Evolutionary conservation across 2,113 vertebrate species (phyloP), one percentile per base, ranked within the genome.

Genomic region (Struthidea cinerea): DNA sequence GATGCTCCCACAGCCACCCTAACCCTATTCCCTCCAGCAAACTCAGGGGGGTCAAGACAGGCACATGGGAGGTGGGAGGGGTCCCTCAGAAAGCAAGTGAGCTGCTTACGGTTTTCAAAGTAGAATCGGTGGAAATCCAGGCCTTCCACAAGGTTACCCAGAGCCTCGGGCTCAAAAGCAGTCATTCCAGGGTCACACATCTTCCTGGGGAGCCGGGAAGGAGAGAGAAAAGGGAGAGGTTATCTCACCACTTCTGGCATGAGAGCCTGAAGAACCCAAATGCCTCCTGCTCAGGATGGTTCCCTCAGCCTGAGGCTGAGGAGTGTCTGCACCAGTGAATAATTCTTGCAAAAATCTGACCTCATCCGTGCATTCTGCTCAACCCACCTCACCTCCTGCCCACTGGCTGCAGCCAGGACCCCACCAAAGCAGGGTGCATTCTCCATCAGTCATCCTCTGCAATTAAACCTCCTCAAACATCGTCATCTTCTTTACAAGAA

Each of bases 111-210:
- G 97, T 99, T 99, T 98, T 99, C 99, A 97, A 99, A 99, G 98
- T 99, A 99, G 98, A 99, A 99, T 97, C 99, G 98, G 87, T 99
- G 99, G 94, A 99, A 99, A 97, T 99, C 99, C 89, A 99, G 97
- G 39, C 99, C 99, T 98, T 99, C 99, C 14, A 99, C 99, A 23
- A 99, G 98, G 94, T 99, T 99, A 28, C 99, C 99, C 96, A 99
- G 97, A 57, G 99, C 99, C 97, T 99, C 99, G 0, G 99, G 99
- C 95, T 99, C 99, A 2, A 99, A 99, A 12, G 99, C 99, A 2
- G 99, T 99, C 97, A 99, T 99, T 11, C 99, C 99, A 7, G 99
- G 99, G 82, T 99, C 99, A 27, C 99, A 99, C 99, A 99, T 99
- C 93, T 99, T 99, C 97, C 99, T 99, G 97, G 42, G 87, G 61